Evolutionary conservation across 2,113 vertebrate species (phyloP), one percentile per base, ranked within the genome.

Genomic region (Mormoops blainvillei): DNA sequence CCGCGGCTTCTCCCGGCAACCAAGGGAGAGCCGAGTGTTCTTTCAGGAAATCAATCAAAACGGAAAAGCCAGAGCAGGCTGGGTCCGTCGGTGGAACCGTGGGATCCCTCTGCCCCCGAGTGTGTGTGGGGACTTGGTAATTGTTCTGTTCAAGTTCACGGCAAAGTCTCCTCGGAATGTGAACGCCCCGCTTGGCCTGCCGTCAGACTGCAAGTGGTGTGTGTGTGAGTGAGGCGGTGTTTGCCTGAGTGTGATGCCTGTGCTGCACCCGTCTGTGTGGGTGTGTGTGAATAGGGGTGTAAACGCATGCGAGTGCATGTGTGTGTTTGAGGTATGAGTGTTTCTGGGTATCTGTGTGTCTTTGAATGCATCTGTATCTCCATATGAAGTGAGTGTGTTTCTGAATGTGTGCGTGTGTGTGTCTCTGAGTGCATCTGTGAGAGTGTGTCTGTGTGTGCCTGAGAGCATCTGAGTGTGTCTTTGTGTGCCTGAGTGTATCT

Each of bases 11-110:
- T 84, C 74, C 63, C 3, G 26, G 85, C 95, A 77, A 92, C 87
- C 15, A 13, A 56, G 52, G 52, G 50, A 71, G 81, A 82, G 85
- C 70, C 13, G 3, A 56, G 73, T 12, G 87, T 77, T 81, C 8
- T 50, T 77, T 83, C 91, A 83, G 94, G 92, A 91, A 86, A 93
- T 78, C 41, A 54, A 85, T 73, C 38, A 48, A 78, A 90, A 54
- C 71, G 28, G 90, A 83, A 67, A 82, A 70, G 24, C 56, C 4
- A 2, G 74, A 45, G 58, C 73, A 33, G 41, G 58, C 78, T 5
- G 83, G 50, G 76, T 28, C 33, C 0, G 38, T 7, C 26, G 38
- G 54, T 24, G 67, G 36, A 63, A 11, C 26, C 20, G 31, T 20
- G 31, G 68, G 26, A 14, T 63, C 28, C 61, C 28, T 63, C 4